These are phyloP conservation scores for Scaptomyza graminum DNA, from an alignment of 1,140 invertebrate species.

Conservation along the genomic window DNA sequence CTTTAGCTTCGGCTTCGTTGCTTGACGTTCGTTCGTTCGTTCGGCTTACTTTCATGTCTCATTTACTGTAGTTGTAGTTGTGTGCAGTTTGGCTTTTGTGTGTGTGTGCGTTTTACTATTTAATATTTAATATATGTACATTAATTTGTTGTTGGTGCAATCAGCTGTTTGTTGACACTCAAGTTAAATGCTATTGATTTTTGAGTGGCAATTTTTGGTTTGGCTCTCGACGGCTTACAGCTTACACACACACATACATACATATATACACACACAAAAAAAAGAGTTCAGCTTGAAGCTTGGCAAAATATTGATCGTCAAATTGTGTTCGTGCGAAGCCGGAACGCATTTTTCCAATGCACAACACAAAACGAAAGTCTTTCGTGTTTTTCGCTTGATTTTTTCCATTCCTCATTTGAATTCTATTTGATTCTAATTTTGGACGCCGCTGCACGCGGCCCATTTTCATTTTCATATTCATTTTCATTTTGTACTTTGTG, in stretches of 20 bases:
- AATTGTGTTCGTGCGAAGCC: no score
- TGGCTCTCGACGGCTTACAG: conserved; percentile 2
- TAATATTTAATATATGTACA: conserved; percentile 4
- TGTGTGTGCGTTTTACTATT: conserved; percentile 7
- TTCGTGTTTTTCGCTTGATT: background rate
- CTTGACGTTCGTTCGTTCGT: conserved; percentile 38
- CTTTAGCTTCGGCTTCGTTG: conserved; percentile 14
- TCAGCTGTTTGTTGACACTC: conserved; percentile 43
- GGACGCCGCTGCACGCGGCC: conserved; percentile 37
- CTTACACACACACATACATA: background rate
- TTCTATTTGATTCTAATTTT: conserved; percentile 26
- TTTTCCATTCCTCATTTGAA: background rate
- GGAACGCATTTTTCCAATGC: no score
- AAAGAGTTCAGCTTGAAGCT: no score
- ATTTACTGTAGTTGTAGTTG: conserved; percentile 2
- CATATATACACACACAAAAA: background rate
- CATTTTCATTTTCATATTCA: no score
- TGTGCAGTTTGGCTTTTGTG: background rate
- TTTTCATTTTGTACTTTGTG: conserved; percentile 11
- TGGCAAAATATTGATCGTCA: no score
- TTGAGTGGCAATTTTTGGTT: background rate
- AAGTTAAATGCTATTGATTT: conserved; percentile 70
- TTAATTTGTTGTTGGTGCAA: conserved; percentile 13
- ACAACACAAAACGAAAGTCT: background rate
- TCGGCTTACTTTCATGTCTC: conserved; percentile 17